These are phyloP conservation scores for Synergus itoensis DNA, from an alignment of 2,888 invertebrate species.

Conservation along the genomic window DNA sequence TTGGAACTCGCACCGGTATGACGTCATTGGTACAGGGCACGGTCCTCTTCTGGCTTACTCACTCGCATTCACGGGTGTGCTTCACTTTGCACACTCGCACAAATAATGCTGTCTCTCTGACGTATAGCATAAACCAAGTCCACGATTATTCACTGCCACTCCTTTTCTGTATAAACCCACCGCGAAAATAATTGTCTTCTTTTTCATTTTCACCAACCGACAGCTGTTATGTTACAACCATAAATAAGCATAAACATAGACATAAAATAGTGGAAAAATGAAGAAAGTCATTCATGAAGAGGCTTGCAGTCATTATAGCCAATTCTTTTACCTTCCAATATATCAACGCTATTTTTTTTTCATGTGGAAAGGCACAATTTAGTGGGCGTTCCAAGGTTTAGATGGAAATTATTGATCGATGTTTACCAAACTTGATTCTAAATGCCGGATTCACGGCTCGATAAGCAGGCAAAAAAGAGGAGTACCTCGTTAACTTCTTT, in stretches of 20 bases:
- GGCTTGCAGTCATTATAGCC: neutral
- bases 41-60: slow-evolving; percentile 59
- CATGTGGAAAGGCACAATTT: neutral
- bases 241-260: too few species aligned
- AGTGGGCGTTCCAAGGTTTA: slow-evolving; percentile 23
- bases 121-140: slow-evolving; percentile 10
- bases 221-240: neutral
- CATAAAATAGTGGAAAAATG: neutral
- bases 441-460: slow-evolving; percentile 1
- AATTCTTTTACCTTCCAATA: neutral
- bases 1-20: slow-evolving; percentile 59
- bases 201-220: neutral
- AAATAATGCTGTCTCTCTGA: slow-evolving; percentile 41
- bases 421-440: slow-evolving; percentile 14
- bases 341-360: neutral
- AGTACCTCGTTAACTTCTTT: neutral
- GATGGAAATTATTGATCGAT: neutral
- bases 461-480: neutral
- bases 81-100: slow-evolving; percentile 13
- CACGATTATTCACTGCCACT: slow-evolving; percentile 25
- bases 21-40: slow-evolving; percentile 70
- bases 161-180: slow-evolving; percentile 16
- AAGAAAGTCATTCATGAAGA: neutral
- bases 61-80: slow-evolving; percentile 40
- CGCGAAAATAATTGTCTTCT: slow-evolving; percentile 1